Conservation (phyloP, 1,140 invertebrate species). For the Megathymus violae region DNA sequence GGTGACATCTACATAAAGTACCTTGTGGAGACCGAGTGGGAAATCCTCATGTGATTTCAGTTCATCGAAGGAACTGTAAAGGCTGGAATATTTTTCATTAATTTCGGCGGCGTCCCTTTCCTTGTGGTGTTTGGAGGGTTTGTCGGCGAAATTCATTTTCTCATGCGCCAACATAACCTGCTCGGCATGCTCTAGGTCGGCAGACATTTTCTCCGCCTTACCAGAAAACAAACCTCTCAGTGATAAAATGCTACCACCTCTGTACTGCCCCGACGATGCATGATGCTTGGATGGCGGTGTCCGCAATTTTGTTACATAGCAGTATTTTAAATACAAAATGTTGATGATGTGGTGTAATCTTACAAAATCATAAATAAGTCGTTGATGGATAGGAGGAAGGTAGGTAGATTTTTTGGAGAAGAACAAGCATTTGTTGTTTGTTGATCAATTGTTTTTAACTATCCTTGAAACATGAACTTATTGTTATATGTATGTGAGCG, state of each 20-base stretch:
- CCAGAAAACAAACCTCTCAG: slow-evolving; percentile 80
- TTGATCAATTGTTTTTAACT: no score
- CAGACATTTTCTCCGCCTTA: slow-evolving; percentile 82
- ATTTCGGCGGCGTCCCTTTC: slow-evolving; percentile 59
- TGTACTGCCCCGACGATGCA: slow-evolving; percentile 56
- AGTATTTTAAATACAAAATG: slow-evolving; percentile 45
- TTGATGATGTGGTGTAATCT: not conserved
- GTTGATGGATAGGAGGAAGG: no score
- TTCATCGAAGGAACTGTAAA: slow-evolving; percentile 84
- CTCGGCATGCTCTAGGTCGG: slow-evolving; percentile 81
- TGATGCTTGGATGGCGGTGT: slow-evolving; percentile 58
- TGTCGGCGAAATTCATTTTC: slow-evolving; percentile 75
- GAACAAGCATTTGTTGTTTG: no score
- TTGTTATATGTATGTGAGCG: no score
- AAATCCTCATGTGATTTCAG: slow-evolving; percentile 75
- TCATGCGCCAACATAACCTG: slow-evolving; percentile 81
- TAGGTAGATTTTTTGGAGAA: no score
- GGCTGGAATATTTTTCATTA: slow-evolving; percentile 81
- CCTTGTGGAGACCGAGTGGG: slow-evolving; percentile 69
- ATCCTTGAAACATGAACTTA: no score
- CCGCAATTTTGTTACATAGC: slow-evolving; percentile 55
- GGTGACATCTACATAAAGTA: slow-evolving; percentile 64
- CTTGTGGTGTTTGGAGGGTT: slow-evolving; percentile 68
- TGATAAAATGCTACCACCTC: slow-evolving; percentile 54
- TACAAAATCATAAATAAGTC: no score